Evolutionary conservation across 2,888 invertebrate species (phyloP), one percentile per base, ranked within the genome.

Genomic region (Auanema freiburgensis): DNA sequence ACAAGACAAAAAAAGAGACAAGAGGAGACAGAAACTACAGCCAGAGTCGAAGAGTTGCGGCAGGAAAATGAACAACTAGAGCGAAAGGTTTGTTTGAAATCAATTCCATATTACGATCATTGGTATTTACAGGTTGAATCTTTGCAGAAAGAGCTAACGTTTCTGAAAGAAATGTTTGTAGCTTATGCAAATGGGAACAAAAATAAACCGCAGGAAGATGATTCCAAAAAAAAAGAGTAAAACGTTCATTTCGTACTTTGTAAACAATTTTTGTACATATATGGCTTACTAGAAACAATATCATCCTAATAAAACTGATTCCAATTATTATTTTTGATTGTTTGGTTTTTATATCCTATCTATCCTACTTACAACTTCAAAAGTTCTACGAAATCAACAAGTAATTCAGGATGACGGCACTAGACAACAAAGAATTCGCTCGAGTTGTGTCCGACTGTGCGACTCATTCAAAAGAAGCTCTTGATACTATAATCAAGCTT

Each of bases 151-250:
- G 81, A 83, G 61, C 67, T 84, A 44, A 59, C 69, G 5, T 77
- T 84, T 43, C 71, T 83, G 42, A 83, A 83, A 64, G 83, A 83
- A 62, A 83, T 83, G 81, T 79, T 83, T 49, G 72, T 83, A 40
- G 76, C 73, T 1, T 81, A 76, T 59, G 83, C 83, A 11, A 68
- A 73, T n/a, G 66, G 68, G 25, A 56, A 61, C 14, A 59, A 58
- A 42, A 57, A 65, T 44, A 61, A 59, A 23, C 43, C 25, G 53
- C 18, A 41, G 6, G 58, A 57, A 23, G 57, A 14, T 11, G 57
- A 58, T 55, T 41, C 56, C 57, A 16, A 64, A 59, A 33, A 16
- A 33, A n/a, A 24, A 16, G 24, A 14, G 8, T 23, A 42, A 42
- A 33, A 10, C 25, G 5, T 21, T 14, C 40, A 5, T 16, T 46